phyloP scores from a whole-genome alignment of 2,113 vertebrate species.

The Centropus bengalensis region DNA sequence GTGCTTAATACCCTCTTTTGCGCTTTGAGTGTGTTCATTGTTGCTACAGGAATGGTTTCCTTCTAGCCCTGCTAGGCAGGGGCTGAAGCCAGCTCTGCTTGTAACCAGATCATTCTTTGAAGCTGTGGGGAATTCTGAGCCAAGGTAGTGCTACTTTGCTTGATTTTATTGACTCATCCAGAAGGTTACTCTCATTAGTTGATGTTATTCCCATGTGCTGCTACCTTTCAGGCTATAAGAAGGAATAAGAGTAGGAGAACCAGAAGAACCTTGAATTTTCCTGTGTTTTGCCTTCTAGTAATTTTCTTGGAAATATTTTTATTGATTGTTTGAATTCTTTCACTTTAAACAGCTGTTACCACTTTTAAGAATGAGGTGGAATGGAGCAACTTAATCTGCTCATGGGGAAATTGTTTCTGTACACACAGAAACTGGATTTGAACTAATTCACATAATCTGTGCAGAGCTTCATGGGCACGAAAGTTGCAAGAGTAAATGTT shows the following conservation, averaged over 20 bases:
- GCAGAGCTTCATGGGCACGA: neutral
- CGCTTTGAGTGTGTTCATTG: neutral
- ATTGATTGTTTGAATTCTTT: neutral
- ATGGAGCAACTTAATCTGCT: neutral
- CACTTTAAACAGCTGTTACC: neutral
- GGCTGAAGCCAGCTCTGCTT: neutral
- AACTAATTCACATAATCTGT: neutral
- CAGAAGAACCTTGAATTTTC: neutral
- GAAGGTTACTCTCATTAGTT: neutral
- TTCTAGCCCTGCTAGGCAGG: neutral
- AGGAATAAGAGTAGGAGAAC: neutral
- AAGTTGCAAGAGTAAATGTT: neutral
- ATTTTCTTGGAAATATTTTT: neutral
- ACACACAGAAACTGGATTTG: neutral
- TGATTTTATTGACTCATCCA: neutral
- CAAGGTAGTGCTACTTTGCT: neutral
- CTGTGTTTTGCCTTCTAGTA: neutral
- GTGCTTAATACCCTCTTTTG: accelerated
- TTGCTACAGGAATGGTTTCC: neutral
- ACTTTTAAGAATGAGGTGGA: neutral
- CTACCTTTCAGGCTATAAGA: neutral
- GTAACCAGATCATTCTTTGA: neutral
- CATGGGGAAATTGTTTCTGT: neutral
- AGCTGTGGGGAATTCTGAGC: neutral
- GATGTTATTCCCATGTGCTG: neutral